Base-by-base conservation (phyloP, 2,888 invertebrate genomes). In the Theretra japonica region DNA sequence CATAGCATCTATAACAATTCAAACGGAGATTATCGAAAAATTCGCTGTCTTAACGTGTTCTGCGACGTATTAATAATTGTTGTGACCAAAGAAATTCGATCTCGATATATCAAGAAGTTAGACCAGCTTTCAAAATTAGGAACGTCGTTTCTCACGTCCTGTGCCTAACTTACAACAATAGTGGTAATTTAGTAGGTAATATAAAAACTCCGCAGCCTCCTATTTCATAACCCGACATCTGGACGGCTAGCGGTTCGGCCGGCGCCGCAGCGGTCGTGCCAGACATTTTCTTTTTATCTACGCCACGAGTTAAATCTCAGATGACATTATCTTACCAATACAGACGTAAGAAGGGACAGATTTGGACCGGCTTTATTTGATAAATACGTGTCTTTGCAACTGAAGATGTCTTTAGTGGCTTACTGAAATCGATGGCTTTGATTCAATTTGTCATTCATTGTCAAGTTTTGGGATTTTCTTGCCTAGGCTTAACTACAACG, bases 271-370 rank as follows among this genome's bases (percentile, higher is more conserved):
- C 25, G 33, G 7, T 41, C 62, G 41, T 41, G 15, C 62, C 21
- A 41, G 15, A 41, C 41, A 65, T 65, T 65, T 65, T 17, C 21
- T 48, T 65, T 60, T 65, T 65, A 65, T 65, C 65, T 48, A 65
- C 41, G 17, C 48, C 15, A 41, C 65, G 41, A 48, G 65, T 65
- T 41, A 48, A 23, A 21, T 62, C 62, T 23, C 48, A 17, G 62
- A 33, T 65, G 65, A 65, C 65, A 48, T 65, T 65, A 65, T 65
- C 48, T 17, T 23, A 23, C 41, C 23, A 15, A 48, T 4, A 19
- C 65, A 65, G 65, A 23, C 65, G 23, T 25, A 62, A 15, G 58
- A 25, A 65, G 41, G 48, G 25, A 41, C 65, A 21, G 41, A 21
- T 21, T 33, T n/a, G 23, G 19, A n/a, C 6, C 30, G 23, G 58